Base-by-base conservation (phyloP, 1,140 invertebrate species). In the Drosophila auraria region DNA sequence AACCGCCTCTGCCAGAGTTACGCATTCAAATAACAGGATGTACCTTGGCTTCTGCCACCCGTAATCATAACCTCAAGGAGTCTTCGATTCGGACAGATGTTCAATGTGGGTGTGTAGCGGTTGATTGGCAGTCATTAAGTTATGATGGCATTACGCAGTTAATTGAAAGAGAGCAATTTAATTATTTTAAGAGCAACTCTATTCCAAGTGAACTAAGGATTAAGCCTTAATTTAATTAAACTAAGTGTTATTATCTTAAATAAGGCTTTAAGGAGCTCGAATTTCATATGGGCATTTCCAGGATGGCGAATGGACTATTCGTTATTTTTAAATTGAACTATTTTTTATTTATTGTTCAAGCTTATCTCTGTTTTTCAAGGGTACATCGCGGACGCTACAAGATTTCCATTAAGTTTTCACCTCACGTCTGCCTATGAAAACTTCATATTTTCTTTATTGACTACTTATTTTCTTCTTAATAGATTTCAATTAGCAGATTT, bases 1-100 rank as follows among this genome's bases (percentile, higher is more conserved):
- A 87, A 59, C 64, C 58, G 62, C 74, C 64, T 50, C 40, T 47
- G 71, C 44, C 56, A 54, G 86, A 54, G 69, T 62, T 56, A 51
- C 69, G 50, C 62, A 78, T 68, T 78, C 75, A 69, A 68, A 78
- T 78, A 72, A 5, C 54, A 54, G 49, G 7, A 40, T 44, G 45
- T 30, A 36, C 44, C 20, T 53, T 38, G 17, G 50, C 23, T 44
- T 33, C 17, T 15, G 51, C 38, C 27, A 47, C 36, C n/a, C 23
- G 7, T 17, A 25, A 51, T 47, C 54, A 8, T 30, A 50, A 51
- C 44, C 65, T 20, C 27, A 47, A 50, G 69, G 9, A 42, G 20
- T 9, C 50, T 71, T 72, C 36, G 50, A 70, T 57, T 56, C 8
- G n/a, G 14, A 23, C 64, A 72, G 42, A 72, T 70, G 64, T 54